Percentiles rank a stretch among this genome's conserved stretches.
phyloP scores from a whole-genome alignment of 2,888 invertebrate species.

The Metalampra italica region DNA sequence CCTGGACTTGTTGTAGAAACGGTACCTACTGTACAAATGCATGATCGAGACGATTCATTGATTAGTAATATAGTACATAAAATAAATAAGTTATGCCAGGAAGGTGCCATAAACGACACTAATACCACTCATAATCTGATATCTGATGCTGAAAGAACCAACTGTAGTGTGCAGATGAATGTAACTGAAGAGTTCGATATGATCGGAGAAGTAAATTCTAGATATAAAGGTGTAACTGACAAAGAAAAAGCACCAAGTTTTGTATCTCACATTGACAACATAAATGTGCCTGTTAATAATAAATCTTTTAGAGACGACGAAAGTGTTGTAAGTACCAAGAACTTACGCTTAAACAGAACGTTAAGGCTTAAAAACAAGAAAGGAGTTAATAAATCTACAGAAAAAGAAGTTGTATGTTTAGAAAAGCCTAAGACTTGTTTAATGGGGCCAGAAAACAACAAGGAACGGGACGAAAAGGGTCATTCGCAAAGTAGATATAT shows the following conservation, averaged over 20 bases:
- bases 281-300: too few relatives aligned
- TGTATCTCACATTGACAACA: not conserved
- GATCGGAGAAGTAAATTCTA: not conserved
- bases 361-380: not conserved
- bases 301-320: too few relatives aligned
- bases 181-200: constrained; percentile 22
- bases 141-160: constrained; percentile 33
- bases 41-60: constrained; percentile 33
- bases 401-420: not conserved
- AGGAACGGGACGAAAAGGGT: constrained; percentile 4
- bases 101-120: constrained; percentile 29
- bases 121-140: constrained; percentile 47
- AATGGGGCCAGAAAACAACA: too few relatives aligned
- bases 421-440: too few relatives aligned
- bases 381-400: not conserved
- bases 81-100: constrained; percentile 39
- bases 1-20: constrained; percentile 55
- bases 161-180: constrained; percentile 25
- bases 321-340: not conserved
- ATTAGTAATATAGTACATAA: constrained; percentile 38
- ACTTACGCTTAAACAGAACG: not conserved
- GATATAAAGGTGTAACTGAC: not conserved
- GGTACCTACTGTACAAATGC: constrained; percentile 19
- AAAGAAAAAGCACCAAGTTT: not conserved
- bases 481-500: not conserved